These are phyloP conservation scores for Atta cephalotes DNA, from an alignment of 1,140 invertebrate species.

Conservation along the genomic window DNA sequence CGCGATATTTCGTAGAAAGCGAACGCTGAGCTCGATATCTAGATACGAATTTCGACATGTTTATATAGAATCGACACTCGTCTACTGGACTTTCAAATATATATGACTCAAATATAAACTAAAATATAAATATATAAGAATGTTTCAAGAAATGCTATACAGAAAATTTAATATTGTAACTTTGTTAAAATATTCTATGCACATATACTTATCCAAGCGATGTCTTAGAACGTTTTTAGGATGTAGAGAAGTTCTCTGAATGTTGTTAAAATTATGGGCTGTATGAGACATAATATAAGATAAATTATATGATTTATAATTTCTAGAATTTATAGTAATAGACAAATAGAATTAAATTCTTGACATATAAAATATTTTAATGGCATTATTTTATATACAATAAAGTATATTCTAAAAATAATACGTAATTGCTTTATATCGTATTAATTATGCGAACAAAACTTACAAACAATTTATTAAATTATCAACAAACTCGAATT, in stretches of 20 bases:
- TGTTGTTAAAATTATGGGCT: no score
- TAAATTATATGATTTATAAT: not conserved
- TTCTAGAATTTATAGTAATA: not conserved
- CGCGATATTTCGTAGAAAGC: constrained; percentile 24
- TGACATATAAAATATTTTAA: not conserved
- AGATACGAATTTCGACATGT: constrained; percentile 41
- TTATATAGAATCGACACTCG: constrained; percentile 29
- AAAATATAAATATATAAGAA: constrained; percentile 3
- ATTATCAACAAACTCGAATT: not conserved
- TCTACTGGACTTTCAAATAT: not conserved
- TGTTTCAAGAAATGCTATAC: not conserved
- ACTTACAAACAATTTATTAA: constrained; percentile 10
- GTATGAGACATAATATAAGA: not conserved
- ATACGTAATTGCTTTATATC: not conserved
- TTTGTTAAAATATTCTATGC: not conserved
- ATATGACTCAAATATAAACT: constrained; percentile 3
- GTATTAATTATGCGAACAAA: not conserved
- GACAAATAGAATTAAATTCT: not conserved
- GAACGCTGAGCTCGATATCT: not conserved
- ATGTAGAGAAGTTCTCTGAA: no score
- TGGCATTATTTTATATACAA: not conserved
- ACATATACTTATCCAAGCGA: no score
- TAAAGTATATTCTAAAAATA: not conserved
- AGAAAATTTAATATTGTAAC: not conserved
- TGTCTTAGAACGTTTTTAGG: no score